Evolutionary conservation across 2,113 vertebrate genomes (phyloP), one percentile per base, ranked within the genome.

Genomic region (Pyxicephalus adspersus): DNA sequence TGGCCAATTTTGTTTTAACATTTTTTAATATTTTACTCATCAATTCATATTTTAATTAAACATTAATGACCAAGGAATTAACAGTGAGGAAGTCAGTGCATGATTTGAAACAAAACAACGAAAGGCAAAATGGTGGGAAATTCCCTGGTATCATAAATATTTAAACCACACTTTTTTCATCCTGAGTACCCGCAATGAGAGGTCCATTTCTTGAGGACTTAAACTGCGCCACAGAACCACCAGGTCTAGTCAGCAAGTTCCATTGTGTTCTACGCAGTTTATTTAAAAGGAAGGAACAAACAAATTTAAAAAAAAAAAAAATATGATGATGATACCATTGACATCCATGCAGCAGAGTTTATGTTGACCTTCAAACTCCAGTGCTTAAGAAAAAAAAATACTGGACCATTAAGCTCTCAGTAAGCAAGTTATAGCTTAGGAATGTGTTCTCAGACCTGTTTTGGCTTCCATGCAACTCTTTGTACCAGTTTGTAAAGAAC

Each of bases 401-500:
- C 45, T 64, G 54, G 29, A 45, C 20, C 25, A 13, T 61, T 28
- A 28, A 2, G 23, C 13, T 55, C 23, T 28, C 26, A 23, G 25
- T 13, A 17, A 19, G 8, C 5, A 5, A 52, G 19, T 17, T 11
- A 31, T 54, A 25, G 66, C 13, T 58, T 57, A 38, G 25, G 51
- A 38, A 57, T 25, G 25, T 28, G 28, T n/a, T 51, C 82, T 92
- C 88, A 98, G 78, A 96, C 94, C 50, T 94, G 88, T 90, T 98
- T 99, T 58, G 90, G 88, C 89, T 98, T 98, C 71, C 95, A 90
- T 15, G 94, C 95, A 65, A 97, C 86, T 82, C 94, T 92, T 83
- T 96, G 96, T 5, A 97, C 94, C 1, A 93, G 84, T 72, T 87
- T 92, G 88, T 98, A 99, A 58, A 99, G 93, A 75, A 96, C 58